phyloP scores from a whole-genome alignment of 2,888 invertebrate species.

The Lathronympha strigana region DNA sequence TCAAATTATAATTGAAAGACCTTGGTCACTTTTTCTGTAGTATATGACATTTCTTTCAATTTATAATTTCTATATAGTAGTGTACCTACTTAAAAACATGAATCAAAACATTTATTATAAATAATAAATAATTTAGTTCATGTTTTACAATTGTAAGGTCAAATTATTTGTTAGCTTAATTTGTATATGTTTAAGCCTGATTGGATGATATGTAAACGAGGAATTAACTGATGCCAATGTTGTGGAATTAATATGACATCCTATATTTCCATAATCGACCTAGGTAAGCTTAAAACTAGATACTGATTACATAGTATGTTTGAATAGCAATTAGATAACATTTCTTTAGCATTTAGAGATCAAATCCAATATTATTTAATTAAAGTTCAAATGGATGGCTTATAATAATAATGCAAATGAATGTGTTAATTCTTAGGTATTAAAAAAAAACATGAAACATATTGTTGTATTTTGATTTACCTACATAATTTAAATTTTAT shows the following conservation, averaged over 20 bases:
- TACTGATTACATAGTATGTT: constrained; percentile 8
- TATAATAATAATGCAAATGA: not conserved
- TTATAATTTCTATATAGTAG: no score
- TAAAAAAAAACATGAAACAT: no score
- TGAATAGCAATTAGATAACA: constrained; percentile 1
- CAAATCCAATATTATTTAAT: constrained; percentile 6
- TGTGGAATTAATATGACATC: not conserved
- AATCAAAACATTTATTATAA: no score
- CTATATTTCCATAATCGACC: constrained; percentile 7
- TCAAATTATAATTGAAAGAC: no score
- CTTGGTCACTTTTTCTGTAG: no score
- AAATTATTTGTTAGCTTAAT: not conserved
- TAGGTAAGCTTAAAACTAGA: not conserved
- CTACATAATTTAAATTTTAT: no score
- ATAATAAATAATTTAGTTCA: no score
- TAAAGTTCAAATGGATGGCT: not conserved
- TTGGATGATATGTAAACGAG: not conserved
- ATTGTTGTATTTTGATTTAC: no score
- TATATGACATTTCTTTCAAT: no score
- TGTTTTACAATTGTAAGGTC: no score
- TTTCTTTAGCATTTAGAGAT: not conserved
- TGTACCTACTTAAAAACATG: no score
- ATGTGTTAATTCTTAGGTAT: no score
- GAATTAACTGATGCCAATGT: not conserved
- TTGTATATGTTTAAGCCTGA: not conserved